These are phyloP conservation scores for Trissolcus japonicus DNA, from an alignment of 2,888 invertebrate genomes.

Conservation along the genomic window DNA sequence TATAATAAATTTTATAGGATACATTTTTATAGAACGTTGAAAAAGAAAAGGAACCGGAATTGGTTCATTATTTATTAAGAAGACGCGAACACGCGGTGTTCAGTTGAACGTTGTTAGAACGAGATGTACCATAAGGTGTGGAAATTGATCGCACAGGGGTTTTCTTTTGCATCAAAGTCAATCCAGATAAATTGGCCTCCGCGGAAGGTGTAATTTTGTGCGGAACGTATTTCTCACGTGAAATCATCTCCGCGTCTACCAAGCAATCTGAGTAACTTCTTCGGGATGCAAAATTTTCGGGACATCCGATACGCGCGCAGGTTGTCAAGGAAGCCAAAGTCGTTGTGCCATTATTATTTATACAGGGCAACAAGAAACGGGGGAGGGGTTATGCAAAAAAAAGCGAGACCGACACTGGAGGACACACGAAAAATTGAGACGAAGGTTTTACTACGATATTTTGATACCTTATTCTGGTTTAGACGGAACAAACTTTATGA, in stretches of 20 bases:
- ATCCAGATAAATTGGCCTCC: not conserved
- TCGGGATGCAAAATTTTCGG: conserved; percentile 17
- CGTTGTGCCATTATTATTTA: conserved; percentile 37
- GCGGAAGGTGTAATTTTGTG: conserved; percentile 26
- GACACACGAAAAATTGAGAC: conserved; percentile 15
- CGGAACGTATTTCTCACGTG: conserved; percentile 21
- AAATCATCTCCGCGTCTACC: conserved; percentile 17
- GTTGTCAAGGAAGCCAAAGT: conserved; percentile 30
- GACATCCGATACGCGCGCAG: conserved; percentile 34
- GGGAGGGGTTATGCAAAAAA: not conserved
- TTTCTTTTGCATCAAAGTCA: too few relatives aligned
- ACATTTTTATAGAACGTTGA: too few relatives aligned
- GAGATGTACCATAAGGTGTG: not conserved
- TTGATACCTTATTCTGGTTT: conserved; percentile 36
- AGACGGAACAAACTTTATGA: conserved; percentile 4
- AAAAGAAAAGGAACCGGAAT: too few relatives aligned
- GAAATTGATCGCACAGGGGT: not conserved
- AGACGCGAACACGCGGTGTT: too few relatives aligned
- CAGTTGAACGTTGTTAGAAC: too few relatives aligned
- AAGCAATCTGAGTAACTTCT: conserved; percentile 25
- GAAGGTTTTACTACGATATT: conserved; percentile 34
- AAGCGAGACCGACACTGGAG: not conserved
- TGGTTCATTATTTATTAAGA: too few relatives aligned
- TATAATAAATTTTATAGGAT: too few relatives aligned
- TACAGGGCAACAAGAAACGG: conserved; percentile 4